A percentile compares a stretch with the other conserved stretches of the same genome.
Conservation (phyloP, 1,140 invertebrate genomes). For the Drosophila arawakana region DNA sequence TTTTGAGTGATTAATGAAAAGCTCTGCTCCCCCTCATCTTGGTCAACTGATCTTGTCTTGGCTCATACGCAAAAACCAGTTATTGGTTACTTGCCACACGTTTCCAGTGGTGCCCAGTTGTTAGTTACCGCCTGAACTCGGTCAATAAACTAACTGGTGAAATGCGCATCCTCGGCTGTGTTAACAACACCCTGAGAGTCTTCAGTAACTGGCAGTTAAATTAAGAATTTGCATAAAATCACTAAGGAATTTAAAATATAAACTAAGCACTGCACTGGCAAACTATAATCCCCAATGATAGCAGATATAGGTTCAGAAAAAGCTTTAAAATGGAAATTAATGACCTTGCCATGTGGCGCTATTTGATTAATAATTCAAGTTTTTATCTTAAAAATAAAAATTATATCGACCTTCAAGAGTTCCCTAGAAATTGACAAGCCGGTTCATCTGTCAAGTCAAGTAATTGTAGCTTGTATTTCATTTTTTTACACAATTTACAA, state of each 20-base stretch:
- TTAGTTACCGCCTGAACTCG: slow-evolving; percentile 45
- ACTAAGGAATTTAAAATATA: slow-evolving; percentile 1
- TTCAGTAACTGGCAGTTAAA: slow-evolving; percentile 29
- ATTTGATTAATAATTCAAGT: too few relatives aligned
- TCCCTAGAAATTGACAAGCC: too few relatives aligned
- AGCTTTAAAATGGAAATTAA: too few relatives aligned
- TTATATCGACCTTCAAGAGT: too few relatives aligned
- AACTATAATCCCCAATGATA: background rate
- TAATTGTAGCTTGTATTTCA: too few relatives aligned
- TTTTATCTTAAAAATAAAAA: too few relatives aligned
- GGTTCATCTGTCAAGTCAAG: too few relatives aligned
- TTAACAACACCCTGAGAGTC: background rate
- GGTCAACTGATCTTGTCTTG: slow-evolving; percentile 1
- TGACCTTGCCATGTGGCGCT: too few relatives aligned
- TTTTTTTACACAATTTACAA: too few relatives aligned
- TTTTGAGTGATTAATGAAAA: slow-evolving; percentile 55
- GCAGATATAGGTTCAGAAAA: background rate
- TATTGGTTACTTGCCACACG: background rate
- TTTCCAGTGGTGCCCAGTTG: slow-evolving; percentile 32
- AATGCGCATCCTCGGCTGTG: slow-evolving; percentile 47
- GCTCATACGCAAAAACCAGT: background rate
- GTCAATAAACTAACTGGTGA: slow-evolving; percentile 76
- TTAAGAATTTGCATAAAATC: slow-evolving; percentile 38
- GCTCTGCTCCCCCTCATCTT: slow-evolving; percentile 4
- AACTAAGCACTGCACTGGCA: background rate